These are phyloP conservation scores for Philopotamus ludificatus DNA, from an alignment of 1,140 invertebrate species.

Conservation along the genomic window DNA sequence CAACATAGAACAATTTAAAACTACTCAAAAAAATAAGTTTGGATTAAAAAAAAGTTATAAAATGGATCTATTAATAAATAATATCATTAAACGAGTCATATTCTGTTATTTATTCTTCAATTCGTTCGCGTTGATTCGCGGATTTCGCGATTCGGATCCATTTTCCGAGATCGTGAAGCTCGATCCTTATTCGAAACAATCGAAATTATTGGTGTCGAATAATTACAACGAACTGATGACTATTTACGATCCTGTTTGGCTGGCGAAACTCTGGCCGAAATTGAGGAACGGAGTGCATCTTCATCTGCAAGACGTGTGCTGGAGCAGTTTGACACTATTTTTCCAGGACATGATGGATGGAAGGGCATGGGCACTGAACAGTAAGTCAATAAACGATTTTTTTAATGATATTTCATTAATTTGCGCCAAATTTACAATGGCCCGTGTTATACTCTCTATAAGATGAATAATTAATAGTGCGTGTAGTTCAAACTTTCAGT, in stretches of 20 bases:
- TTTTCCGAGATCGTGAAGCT: background rate
- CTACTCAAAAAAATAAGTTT: background rate
- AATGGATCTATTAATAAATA: too few relatives aligned
- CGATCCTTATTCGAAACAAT: slow-evolving; percentile 13
- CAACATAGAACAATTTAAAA: background rate
- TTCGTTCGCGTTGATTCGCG: background rate
- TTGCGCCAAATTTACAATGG: too few relatives aligned
- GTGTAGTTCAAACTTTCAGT: too few relatives aligned
- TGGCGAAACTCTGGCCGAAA: slow-evolving; percentile 54
- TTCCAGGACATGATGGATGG: slow-evolving; percentile 51
- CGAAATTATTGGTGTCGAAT: slow-evolving; percentile 33
- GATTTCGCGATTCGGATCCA: background rate
- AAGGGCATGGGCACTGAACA: slow-evolving; percentile 50
- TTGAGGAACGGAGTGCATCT: slow-evolving; percentile 53
- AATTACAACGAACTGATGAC: slow-evolving; percentile 49
- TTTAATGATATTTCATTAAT: too few relatives aligned
- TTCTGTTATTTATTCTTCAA: background rate
- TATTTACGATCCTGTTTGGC: slow-evolving; percentile 52
- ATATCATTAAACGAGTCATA: background rate
- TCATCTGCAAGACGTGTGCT: slow-evolving; percentile 46
- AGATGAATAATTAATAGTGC: too few relatives aligned
- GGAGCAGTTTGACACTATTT: slow-evolving; percentile 48
- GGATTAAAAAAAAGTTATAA: too few relatives aligned
- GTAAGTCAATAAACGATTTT: slow-evolving; percentile 44
- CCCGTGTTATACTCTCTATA: too few relatives aligned